phyloP scores from a whole-genome alignment of 2,888 invertebrate genomes.

The Anorthoa munda region DNA sequence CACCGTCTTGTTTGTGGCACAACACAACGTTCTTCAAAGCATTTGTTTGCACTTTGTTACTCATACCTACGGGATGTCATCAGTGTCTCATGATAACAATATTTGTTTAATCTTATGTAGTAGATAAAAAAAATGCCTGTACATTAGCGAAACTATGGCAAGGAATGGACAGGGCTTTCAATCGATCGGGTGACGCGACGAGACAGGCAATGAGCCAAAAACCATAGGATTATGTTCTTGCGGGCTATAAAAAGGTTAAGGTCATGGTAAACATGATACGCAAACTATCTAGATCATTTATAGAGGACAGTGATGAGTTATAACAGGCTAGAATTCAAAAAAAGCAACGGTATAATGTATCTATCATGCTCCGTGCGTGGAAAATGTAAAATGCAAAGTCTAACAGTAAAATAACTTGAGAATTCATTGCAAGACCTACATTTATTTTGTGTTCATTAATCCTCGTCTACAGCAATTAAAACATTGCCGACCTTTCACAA shows the following conservation, averaged over 20 bases:
- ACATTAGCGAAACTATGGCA: constrained; percentile 21
- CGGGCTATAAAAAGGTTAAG: constrained; percentile 42
- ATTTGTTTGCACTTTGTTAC: constrained; percentile 55
- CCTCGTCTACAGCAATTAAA: constrained; percentile 43
- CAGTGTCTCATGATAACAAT: constrained; percentile 41
- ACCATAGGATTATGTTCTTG: constrained; percentile 36
- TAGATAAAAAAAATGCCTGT: constrained; percentile 10
- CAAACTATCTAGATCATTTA: constrained; percentile 16
- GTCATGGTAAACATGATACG: constrained; percentile 25
- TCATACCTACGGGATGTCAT: constrained; percentile 55
- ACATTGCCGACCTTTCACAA: constrained; percentile 30
- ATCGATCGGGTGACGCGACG: constrained; percentile 53
- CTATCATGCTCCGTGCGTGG: neutral
- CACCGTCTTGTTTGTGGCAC: constrained; percentile 23
- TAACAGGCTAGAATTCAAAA: neutral
- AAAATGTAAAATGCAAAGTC: too few species aligned
- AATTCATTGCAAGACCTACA: constrained; percentile 16
- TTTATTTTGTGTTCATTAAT: constrained; percentile 17
- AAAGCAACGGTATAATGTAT: neutral
- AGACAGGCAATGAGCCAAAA: constrained; percentile 62
- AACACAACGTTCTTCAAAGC: constrained; percentile 23
- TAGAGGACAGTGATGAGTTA: constrained; percentile 3
- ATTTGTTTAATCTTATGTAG: constrained; percentile 26
- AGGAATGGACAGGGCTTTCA: constrained; percentile 4
- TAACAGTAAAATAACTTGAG: constrained; percentile 14